These are phyloP conservation scores for Nothocercus nigrocapillus DNA, from an alignment of 2,113 vertebrate species.

Conservation along the genomic window DNA sequence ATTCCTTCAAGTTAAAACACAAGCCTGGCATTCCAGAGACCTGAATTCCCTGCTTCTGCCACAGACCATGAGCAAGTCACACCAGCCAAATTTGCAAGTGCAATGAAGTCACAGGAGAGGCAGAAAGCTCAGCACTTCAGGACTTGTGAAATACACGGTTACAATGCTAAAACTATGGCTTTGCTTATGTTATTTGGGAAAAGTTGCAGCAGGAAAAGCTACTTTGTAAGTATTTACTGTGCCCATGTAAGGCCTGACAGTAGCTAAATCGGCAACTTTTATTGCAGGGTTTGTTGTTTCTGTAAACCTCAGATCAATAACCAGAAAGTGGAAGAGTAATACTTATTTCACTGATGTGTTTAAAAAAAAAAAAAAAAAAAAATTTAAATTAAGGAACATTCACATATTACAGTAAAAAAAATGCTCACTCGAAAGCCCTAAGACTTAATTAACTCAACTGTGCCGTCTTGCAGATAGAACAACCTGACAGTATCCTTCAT, in stretches of 20 bases:
- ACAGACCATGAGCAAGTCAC: background rate
- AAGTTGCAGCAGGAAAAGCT: background rate
- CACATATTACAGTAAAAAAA: background rate
- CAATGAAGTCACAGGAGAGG: background rate
- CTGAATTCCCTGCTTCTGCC: background rate
- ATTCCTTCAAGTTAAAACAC: background rate
- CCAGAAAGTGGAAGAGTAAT: background rate
- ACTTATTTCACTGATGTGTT: background rate
- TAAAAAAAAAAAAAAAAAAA: background rate
- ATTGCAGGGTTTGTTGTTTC: background rate
- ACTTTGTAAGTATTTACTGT: background rate
- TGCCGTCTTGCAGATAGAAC: background rate
- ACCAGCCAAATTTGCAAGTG: background rate
- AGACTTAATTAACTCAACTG: background rate
- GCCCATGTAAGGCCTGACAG: background rate
- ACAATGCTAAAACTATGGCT: background rate
- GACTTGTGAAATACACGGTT: background rate
- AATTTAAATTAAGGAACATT: background rate
- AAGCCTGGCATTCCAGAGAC: background rate
- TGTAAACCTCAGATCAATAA: background rate
- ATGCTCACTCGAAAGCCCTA: background rate
- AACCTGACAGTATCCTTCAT: background rate
- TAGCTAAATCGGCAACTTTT: background rate
- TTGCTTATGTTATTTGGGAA: background rate
- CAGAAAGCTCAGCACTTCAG: background rate